Conservation (phyloP, 2,888 invertebrate genomes). For the Phyto melanocephala region DNA sequence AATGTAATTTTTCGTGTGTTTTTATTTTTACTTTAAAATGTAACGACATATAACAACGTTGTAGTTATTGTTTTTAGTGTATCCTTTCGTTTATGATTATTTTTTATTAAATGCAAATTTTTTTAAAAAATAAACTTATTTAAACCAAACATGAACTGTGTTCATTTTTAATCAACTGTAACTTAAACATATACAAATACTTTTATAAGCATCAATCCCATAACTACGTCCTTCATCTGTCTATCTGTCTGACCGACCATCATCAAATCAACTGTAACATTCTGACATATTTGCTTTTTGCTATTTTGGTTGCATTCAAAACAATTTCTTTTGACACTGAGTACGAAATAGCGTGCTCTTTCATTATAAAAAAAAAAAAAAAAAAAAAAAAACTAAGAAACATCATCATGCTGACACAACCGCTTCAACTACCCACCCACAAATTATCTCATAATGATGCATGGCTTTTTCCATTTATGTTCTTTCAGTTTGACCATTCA, state of each 20-base stretch:
- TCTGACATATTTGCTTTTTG: conserved; percentile 73
- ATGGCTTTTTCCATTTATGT: conserved; percentile 40
- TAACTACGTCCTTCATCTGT: not conserved
- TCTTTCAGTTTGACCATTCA: conserved; percentile 21
- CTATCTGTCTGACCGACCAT: conserved; percentile 4
- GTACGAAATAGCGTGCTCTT: conserved; percentile 47
- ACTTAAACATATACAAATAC: too few relatives aligned
- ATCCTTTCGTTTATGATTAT: too few relatives aligned
- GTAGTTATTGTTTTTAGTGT: too few relatives aligned
- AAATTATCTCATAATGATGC: conserved; percentile 43
- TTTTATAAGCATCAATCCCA: too few relatives aligned
- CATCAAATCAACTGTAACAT: conserved; percentile 68
- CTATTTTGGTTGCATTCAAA: conserved; percentile 61
- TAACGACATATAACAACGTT: too few relatives aligned
- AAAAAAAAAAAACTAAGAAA: not conserved
- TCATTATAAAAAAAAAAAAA: not conserved
- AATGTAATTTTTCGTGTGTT: too few relatives aligned
- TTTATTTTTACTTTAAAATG: too few relatives aligned
- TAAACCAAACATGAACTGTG: too few relatives aligned
- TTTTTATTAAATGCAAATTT: too few relatives aligned
- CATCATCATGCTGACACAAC: conserved; percentile 1
- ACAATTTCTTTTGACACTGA: conserved; percentile 60
- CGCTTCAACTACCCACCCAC: not conserved
- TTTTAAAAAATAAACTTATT: too few relatives aligned
- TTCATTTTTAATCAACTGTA: too few relatives aligned